Percentiles rank a stretch among this genome's conserved stretches.
phyloP scores from a whole-genome alignment of 2,888 invertebrate genomes.

The Noctua comes region DNA sequence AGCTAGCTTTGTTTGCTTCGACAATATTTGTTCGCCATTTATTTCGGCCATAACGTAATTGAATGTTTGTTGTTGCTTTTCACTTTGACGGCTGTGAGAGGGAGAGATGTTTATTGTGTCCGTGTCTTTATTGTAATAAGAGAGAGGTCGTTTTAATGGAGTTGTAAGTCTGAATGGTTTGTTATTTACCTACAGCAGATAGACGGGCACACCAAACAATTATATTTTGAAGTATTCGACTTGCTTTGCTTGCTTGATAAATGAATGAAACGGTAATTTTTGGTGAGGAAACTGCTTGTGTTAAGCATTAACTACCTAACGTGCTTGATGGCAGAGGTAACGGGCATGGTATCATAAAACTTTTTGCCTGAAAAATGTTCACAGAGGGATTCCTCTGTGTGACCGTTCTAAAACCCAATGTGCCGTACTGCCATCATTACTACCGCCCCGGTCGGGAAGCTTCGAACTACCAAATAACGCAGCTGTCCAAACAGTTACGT shows the following conservation, averaged over 20 bases:
- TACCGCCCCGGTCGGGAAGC: neutral
- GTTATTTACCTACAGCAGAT: neutral
- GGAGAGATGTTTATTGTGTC: slow-evolving; percentile 7
- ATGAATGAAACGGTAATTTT: neutral
- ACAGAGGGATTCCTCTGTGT: neutral
- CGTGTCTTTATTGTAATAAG: neutral
- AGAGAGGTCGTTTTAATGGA: neutral
- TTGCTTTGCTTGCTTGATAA: neutral
- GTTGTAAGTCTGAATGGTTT: neutral
- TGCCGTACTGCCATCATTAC: neutral
- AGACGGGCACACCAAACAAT: neutral
- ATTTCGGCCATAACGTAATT: slow-evolving; percentile 31
- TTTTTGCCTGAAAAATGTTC: neutral
- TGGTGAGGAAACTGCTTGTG: neutral
- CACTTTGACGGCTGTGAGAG: slow-evolving; percentile 3
- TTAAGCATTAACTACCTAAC: neutral
- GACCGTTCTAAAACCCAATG: neutral
- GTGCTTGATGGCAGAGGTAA: neutral
- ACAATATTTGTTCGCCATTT: slow-evolving; percentile 44
- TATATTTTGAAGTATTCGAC: neutral
- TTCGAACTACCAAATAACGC: neutral
- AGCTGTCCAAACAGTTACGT: neutral
- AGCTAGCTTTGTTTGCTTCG: slow-evolving; percentile 19
- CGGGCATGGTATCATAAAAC: neutral
- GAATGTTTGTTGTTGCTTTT: slow-evolving; percentile 24